A percentile compares a stretch with the other conserved stretches of the same genome.
phyloP scores from a whole-genome alignment of 2,113 vertebrate species.

The Actenoides lindsayi region DNA sequence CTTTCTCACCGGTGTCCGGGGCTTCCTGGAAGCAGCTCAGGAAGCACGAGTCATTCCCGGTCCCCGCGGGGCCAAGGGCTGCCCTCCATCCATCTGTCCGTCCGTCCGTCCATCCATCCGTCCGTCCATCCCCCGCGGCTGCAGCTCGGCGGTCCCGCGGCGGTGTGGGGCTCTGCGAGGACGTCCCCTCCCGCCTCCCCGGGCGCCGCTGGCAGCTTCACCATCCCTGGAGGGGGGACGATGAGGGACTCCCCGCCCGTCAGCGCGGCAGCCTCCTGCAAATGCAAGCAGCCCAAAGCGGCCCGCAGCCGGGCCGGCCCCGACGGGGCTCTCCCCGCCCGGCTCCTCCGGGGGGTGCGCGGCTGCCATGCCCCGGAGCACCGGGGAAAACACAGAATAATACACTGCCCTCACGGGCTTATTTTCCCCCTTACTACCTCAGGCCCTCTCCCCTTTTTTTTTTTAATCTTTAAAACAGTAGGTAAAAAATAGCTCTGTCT shows the following conservation, averaged over 20 bases:
- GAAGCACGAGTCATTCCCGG: constrained; percentile 79
- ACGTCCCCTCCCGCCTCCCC: not conserved
- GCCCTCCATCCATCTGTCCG: not conserved
- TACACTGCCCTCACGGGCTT: not conserved
- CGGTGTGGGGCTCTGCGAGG: accelerated
- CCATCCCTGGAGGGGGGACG: too few relatives aligned
- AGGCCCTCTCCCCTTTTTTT: too few relatives aligned
- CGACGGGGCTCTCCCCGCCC: not conserved
- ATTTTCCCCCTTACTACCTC: not conserved
- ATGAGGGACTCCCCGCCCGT: too few relatives aligned
- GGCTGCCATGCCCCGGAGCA: not conserved
- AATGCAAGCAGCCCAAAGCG: not conserved
- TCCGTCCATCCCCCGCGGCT: not conserved
- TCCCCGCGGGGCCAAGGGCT: constrained; percentile 68
- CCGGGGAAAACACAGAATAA: not conserved
- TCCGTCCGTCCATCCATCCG: not conserved
- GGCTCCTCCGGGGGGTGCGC: not conserved
- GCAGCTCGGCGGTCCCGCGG: not conserved
- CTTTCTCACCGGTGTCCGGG: constrained; percentile 24
- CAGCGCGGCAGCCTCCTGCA: not conserved
- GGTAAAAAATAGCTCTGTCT: not conserved
- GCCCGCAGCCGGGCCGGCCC: not conserved
- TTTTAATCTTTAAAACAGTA: not conserved
- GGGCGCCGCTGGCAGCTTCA: not conserved
- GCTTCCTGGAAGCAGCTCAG: constrained; percentile 85